Evolutionary conservation across 2,113 vertebrate genomes (phyloP).

Genomic region (Carassius carassius): DNA sequence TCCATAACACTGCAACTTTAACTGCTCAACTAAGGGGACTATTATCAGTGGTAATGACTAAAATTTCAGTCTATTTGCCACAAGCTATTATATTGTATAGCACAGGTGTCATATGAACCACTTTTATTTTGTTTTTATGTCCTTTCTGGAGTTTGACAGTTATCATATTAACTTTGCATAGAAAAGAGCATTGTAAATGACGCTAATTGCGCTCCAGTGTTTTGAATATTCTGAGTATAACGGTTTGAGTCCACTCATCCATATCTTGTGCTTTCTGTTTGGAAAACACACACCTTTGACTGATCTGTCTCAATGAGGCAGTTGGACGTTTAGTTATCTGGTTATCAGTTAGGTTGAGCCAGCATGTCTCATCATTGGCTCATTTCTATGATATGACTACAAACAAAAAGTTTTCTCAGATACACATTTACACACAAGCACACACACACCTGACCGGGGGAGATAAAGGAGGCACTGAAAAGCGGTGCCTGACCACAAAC

Average conservation of each 20-base stretch:
- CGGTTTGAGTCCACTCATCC: neutral
- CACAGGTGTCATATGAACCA: neutral
- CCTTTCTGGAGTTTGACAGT: neutral
- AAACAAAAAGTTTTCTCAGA: constrained; percentile 36
- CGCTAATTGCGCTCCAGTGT: neutral
- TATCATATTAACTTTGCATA: neutral
- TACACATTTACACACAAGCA: constrained; percentile 32
- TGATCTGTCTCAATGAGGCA: neutral
- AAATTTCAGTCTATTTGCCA: neutral
- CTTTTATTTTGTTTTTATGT: neutral
- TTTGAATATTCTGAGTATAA: neutral
- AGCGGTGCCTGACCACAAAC: constrained; percentile 74
- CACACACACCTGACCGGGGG: constrained; percentile 68
- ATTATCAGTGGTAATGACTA: neutral
- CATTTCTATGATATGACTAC: constrained; percentile 44
- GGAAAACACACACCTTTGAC: constrained; percentile 7
- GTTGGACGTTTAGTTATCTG: constrained; percentile 23
- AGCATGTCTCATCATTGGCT: constrained; percentile 38
- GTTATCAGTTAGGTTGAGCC: constrained; percentile 24
- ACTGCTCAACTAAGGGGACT: neutral
- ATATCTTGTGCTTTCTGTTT: constrained; percentile 23
- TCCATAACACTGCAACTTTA: neutral
- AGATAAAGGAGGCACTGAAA: constrained; percentile 69
- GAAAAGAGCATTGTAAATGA: neutral
- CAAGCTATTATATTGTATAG: neutral